Conservation (phyloP, 2,113 vertebrate species). For the Nothobranchius furzeri region DNA sequence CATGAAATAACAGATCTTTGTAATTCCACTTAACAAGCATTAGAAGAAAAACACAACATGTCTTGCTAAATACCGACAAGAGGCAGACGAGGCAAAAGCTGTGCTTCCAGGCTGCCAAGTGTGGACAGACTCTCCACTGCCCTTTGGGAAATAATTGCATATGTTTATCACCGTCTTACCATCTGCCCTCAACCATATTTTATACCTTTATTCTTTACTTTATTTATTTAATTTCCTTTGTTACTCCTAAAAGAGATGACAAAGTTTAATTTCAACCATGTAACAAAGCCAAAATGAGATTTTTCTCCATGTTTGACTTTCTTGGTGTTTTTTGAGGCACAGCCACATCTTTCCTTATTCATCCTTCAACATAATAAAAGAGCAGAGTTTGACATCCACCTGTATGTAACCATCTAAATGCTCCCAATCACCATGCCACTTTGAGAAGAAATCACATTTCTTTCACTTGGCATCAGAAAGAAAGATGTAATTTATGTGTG, state of each 20-base stretch:
- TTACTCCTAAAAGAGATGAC: neutral
- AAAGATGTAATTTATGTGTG: slow-evolving; percentile 55
- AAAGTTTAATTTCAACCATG: neutral
- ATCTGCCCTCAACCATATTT: slow-evolving; percentile 39
- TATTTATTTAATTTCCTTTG: neutral
- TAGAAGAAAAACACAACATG: neutral
- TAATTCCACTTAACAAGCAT: neutral
- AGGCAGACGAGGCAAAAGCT: slow-evolving; percentile 9
- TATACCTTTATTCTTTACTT: slow-evolving; percentile 16
- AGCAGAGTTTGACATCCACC: slow-evolving; percentile 18
- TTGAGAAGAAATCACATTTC: slow-evolving; percentile 17
- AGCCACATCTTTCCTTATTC: neutral
- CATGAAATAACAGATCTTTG: neutral
- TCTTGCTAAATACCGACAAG: slow-evolving; percentile 8
- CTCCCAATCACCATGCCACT: slow-evolving; percentile 23
- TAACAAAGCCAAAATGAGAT: neutral
- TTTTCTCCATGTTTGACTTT: no score
- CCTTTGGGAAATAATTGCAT: slow-evolving; percentile 37
- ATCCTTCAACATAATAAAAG: neutral
- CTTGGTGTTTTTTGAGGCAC: no score
- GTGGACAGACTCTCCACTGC: slow-evolving; percentile 23
- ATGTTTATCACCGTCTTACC: slow-evolving; percentile 36
- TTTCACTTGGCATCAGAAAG: slow-evolving; percentile 35
- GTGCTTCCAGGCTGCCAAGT: slow-evolving; percentile 27
- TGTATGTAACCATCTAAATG: slow-evolving; percentile 15